phyloP scores from a whole-genome alignment of 2,797 vertebrate species.

The Aldrovandia affinis region DNA sequence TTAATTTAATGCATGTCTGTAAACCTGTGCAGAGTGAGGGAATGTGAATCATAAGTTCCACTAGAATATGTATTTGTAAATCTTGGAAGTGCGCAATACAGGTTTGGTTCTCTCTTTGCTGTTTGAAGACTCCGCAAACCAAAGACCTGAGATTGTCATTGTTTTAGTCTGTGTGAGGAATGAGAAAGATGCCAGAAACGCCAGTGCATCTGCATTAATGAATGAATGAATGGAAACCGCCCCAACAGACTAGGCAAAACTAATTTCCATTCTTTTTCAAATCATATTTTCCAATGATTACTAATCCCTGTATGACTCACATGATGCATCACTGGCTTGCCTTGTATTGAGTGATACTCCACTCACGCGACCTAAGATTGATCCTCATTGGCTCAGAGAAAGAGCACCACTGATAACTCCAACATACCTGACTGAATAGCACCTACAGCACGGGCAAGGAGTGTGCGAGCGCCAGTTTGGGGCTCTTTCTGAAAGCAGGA shows the following conservation, averaged over 20 bases:
- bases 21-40: background rate
- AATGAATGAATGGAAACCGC: background rate
- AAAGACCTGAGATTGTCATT: background rate
- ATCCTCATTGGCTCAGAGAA: background rate
- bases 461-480: background rate
- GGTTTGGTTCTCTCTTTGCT: background rate
- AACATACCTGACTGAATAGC: background rate
- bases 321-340: background rate
- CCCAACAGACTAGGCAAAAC: background rate
- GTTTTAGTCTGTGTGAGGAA: background rate
- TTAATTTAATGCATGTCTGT: background rate
- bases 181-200: background rate
- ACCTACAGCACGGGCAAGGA: background rate
- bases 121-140: background rate
- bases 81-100: background rate
- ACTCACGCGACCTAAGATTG: background rate
- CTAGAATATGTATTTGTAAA: background rate
- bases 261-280: background rate
- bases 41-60: background rate
- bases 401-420: background rate
- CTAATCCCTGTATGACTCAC: slow-evolving; percentile 7
- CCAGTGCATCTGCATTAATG: background rate
- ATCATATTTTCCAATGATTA: background rate
- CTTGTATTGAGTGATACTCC: background rate
- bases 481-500: background rate